Evolutionary conservation across 2,113 vertebrate species (phyloP).

Genomic region (Eleginops maclovinus): DNA sequence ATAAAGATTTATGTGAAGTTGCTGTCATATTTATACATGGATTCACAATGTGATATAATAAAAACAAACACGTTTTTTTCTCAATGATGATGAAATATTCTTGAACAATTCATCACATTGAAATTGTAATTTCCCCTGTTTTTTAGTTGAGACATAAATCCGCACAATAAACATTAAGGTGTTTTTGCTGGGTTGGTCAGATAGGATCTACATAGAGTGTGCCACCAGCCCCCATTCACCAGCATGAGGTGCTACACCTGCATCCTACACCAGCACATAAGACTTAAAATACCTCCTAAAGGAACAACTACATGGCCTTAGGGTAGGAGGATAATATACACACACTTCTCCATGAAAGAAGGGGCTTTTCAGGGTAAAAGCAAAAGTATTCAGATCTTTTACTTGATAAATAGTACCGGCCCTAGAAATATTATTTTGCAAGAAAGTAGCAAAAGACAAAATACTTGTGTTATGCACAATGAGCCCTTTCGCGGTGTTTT

Average conservation of each 20-base stretch:
- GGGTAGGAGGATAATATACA: constrained; percentile 1
- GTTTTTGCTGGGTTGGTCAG: constrained; percentile 37
- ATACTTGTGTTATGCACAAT: neutral
- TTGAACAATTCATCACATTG: neutral
- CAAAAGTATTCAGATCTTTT: neutral
- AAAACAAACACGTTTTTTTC: neutral
- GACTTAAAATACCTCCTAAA: constrained; percentile 23
- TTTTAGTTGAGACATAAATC: neutral
- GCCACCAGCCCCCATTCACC: constrained; percentile 69
- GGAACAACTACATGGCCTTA: neutral
- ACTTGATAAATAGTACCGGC: neutral
- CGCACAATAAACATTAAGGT: constrained; percentile 12
- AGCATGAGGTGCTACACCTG: constrained; percentile 65
- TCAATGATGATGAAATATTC: neutral
- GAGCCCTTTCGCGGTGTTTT: neutral
- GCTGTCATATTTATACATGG: neutral
- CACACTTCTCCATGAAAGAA: constrained; percentile 26
- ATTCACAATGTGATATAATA: neutral
- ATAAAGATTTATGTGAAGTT: neutral
- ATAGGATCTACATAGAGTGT: constrained; percentile 60
- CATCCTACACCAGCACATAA: constrained; percentile 50
- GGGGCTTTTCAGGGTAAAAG: neutral
- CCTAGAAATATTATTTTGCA: neutral
- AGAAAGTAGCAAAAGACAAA: neutral
- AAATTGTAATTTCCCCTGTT: neutral